Conservation (phyloP, 2,113 vertebrate genomes). For the Myotis yumanensis region DNA sequence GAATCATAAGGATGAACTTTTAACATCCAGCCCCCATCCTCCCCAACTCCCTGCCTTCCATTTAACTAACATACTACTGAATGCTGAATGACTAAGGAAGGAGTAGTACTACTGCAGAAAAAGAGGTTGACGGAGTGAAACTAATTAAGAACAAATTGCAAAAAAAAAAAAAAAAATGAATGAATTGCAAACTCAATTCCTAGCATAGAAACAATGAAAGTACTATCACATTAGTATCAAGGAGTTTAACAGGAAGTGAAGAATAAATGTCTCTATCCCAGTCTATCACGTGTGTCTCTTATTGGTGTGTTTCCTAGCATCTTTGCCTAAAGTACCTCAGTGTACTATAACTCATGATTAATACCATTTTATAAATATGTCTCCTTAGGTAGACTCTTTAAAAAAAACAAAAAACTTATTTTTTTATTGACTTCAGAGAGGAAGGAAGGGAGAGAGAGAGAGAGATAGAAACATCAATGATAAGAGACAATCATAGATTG, state of each 20-base stretch:
- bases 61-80: neutral
- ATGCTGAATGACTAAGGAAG: neutral
- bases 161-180: neutral
- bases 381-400: neutral
- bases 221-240: slow-evolving; percentile 23
- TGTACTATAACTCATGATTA: neutral
- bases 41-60: neutral
- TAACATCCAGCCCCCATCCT: neutral
- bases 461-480: too few relatives aligned
- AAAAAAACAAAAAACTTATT: neutral
- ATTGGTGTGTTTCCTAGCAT: neutral
- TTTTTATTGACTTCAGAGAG: too few relatives aligned
- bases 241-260: neutral
- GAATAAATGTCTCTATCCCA: slow-evolving; percentile 1
- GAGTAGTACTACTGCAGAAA: neutral
- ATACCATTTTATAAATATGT: slow-evolving; percentile 22
- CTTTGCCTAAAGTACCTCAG: neutral
- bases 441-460: too few relatives aligned
- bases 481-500: too few relatives aligned
- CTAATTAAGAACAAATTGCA: slow-evolving; percentile 27
- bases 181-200: neutral
- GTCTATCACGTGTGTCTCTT: neutral
- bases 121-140: neutral
- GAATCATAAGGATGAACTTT: slow-evolving; percentile 13
- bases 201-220: neutral